A percentile compares a stretch with the other conserved stretches of the same genome.
Conservation (phyloP, 2,888 invertebrate genomes). For the Drosophila pseudotalamancana region DNA sequence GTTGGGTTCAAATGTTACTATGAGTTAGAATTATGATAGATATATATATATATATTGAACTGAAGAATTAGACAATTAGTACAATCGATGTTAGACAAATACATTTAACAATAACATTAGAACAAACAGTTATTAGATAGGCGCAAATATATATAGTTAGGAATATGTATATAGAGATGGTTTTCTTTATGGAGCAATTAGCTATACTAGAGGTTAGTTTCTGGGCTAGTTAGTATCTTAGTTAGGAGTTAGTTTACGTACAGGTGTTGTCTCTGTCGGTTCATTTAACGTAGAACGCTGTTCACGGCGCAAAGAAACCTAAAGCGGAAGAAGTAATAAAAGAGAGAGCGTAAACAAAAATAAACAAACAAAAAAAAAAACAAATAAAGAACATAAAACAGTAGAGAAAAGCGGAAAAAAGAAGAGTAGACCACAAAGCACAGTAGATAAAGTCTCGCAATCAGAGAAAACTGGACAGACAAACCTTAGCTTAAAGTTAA, state of each 20-base stretch:
- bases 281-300: slow-evolving; percentile 85
- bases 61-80: slow-evolving; percentile 39
- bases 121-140: slow-evolving; percentile 23
- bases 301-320: slow-evolving; percentile 87
- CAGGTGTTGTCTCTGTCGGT: slow-evolving; percentile 85
- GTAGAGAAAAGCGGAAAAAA: slow-evolving; percentile 18
- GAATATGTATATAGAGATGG: slow-evolving; percentile 25
- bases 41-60: slow-evolving; percentile 8
- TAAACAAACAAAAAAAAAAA: slow-evolving; percentile 85
- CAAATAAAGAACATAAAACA: slow-evolving; percentile 83
- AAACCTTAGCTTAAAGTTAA: too few relatives aligned
- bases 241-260: slow-evolving; percentile 83
- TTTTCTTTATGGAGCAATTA: slow-evolving; percentile 1
- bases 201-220: slow-evolving; percentile 55
- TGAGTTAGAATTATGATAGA: slow-evolving; percentile 24
- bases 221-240: slow-evolving; percentile 16
- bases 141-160: slow-evolving; percentile 1
- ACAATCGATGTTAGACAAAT: slow-evolving; percentile 48
- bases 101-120: slow-evolving; percentile 44
- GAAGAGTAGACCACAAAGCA: slow-evolving; percentile 10
- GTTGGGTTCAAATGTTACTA: slow-evolving; percentile 24
- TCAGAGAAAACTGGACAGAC: background rate
- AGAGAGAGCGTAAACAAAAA: slow-evolving; percentile 76
- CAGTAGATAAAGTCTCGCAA: background rate
- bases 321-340: slow-evolving; percentile 85